A percentile compares a stretch with the other conserved stretches of the same genome.
phyloP scores from a whole-genome alignment of 1,140 invertebrate species.

The Subanguina moxae region DNA sequence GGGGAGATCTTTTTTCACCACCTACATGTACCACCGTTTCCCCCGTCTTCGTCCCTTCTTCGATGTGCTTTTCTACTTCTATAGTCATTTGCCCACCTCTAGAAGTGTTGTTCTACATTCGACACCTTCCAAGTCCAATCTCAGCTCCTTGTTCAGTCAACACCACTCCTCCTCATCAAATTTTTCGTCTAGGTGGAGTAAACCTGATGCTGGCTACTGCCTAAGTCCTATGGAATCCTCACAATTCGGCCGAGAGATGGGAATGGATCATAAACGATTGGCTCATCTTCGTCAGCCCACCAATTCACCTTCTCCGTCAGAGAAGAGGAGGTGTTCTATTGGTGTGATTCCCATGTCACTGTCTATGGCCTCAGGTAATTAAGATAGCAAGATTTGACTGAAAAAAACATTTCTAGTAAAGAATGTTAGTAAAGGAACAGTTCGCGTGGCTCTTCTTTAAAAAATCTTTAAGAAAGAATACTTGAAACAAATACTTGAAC shows the following conservation, averaged over 20 bases:
- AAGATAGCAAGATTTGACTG: no score
- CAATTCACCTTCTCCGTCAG: neutral
- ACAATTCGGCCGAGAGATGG: neutral
- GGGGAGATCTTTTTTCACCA: conserved; percentile 47
- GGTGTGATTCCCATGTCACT: conserved; percentile 1
- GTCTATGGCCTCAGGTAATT: no score
- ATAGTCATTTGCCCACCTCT: conserved; percentile 41
- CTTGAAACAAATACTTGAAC: no score
- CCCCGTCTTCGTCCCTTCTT: conserved; percentile 40
- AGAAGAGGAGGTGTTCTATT: neutral
- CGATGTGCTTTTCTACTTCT: conserved; percentile 51
- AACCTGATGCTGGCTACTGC: neutral
- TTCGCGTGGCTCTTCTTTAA: no score
- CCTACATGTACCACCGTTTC: conserved; percentile 51
- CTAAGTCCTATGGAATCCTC: neutral
- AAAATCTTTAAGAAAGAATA: no score
- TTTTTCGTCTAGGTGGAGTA: neutral
- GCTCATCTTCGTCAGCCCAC: neutral
- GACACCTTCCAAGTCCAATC: conserved; percentile 4
- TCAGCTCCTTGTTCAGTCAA: neutral
- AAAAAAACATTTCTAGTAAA: no score
- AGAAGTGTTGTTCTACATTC: neutral
- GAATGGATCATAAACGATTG: neutral
- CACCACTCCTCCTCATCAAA: conserved; percentile 3
- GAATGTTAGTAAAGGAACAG: no score